These are phyloP conservation scores for Parazoanthus swiftii DNA, from an alignment of 92 coral and sea anemone species.

Conservation along the genomic window DNA sequence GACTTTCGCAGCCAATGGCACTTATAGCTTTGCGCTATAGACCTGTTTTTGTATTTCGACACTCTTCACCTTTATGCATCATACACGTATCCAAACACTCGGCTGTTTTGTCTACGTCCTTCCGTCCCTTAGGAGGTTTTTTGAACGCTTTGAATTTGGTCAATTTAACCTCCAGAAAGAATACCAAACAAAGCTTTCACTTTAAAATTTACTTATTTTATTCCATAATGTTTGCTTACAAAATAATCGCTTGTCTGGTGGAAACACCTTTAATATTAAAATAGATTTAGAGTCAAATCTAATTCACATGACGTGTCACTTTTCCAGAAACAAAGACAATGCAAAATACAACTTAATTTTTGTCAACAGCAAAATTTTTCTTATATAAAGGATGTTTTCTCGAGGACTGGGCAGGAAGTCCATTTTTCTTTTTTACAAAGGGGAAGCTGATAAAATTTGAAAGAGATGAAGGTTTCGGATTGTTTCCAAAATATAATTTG, in stretches of 20 bases:
- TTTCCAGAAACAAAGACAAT: not conserved
- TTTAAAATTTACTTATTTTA: no score
- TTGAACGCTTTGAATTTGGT: not conserved
- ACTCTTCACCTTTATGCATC: not conserved
- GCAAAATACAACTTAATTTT: not conserved
- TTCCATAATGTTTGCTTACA: not conserved
- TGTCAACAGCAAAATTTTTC: not conserved
- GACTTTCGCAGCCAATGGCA: no score
- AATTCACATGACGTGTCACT: no score
- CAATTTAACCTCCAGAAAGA: not conserved
- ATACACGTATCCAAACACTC: not conserved
- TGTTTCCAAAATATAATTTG: not conserved
- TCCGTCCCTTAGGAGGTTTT: not conserved
- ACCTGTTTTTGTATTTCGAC: not conserved
- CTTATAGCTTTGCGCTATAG: no score
- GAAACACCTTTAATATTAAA: not conserved
- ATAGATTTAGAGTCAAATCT: not conserved
- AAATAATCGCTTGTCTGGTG: not conserved
- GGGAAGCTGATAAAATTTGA: conserved; percentile 10
- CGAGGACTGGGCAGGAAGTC: not conserved
- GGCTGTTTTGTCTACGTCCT: not conserved
- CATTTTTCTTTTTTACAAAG: not conserved
- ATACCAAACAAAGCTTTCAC: not conserved
- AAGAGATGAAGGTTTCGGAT: not conserved
- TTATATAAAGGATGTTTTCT: not conserved